Conservation (phyloP, 2,797 vertebrate species). For the Microctenopoma steveboyesi region DNA sequence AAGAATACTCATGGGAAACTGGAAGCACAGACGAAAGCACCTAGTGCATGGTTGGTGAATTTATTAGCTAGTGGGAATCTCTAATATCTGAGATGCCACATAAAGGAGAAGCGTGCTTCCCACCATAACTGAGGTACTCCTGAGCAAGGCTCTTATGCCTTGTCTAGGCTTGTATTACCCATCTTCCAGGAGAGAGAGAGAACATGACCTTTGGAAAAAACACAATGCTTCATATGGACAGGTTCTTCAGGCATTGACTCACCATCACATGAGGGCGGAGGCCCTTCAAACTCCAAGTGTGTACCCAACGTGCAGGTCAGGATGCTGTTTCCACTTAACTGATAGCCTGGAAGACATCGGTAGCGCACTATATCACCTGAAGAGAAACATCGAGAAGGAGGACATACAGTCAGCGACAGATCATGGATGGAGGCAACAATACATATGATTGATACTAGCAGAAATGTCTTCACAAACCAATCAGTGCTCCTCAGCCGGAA, state of each 20-base stretch:
- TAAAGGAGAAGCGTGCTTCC: background rate
- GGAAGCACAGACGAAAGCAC: slow-evolving; percentile 40
- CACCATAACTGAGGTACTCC: background rate
- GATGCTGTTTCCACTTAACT: slow-evolving; percentile 91
- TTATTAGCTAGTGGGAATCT: too few species aligned
- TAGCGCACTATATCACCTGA: slow-evolving; percentile 95
- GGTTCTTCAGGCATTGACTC: slow-evolving; percentile 46
- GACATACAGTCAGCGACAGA: background rate
- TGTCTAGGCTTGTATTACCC: background rate
- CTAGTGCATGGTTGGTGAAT: slow-evolving; percentile 10
- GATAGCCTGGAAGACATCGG: slow-evolving; percentile 94
- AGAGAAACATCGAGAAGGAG: slow-evolving; percentile 24
- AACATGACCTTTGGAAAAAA: background rate
- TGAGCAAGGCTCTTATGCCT: slow-evolving; percentile 1
- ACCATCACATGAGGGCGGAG: slow-evolving; percentile 97
- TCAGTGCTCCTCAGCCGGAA: background rate
- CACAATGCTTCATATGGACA: background rate
- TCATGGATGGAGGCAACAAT: slow-evolving; percentile 16
- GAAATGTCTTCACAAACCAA: slow-evolving; percentile 1
- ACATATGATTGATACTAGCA: background rate
- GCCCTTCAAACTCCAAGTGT: slow-evolving; percentile 94
- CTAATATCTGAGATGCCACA: too few species aligned
- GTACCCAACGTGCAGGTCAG: slow-evolving; percentile 92
- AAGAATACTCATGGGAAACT: slow-evolving; percentile 32
- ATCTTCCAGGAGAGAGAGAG: background rate